A percentile compares a stretch with the other conserved stretches of the same genome.
These are phyloP conservation scores for Apamea epomidion DNA, from an alignment of 2,888 invertebrate species.

Conservation along the genomic window DNA sequence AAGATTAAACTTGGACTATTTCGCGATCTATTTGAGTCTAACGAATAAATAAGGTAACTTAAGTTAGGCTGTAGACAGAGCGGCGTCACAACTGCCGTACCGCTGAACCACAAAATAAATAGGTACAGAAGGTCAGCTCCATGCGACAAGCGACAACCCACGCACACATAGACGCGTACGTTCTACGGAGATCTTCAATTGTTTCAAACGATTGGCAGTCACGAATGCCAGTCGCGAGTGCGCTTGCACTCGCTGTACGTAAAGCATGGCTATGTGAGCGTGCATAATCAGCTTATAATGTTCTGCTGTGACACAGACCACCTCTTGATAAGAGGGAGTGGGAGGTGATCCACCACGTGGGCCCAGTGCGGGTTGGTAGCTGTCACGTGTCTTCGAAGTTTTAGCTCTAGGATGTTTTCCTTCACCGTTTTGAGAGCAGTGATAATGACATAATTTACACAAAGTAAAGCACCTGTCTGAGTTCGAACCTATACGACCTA, in stretches of 20 bases:
- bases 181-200: background rate
- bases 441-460: background rate
- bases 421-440: background rate
- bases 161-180: background rate
- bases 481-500: background rate
- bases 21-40: constrained; percentile 75
- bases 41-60: constrained; percentile 85
- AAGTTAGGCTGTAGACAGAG: constrained; percentile 68
- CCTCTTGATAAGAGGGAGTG: background rate
- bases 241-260: no score
- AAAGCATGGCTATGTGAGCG: background rate
- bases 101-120: background rate
- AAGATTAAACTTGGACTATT: constrained; percentile 69
- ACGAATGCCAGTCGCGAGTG: background rate
- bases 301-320: background rate
- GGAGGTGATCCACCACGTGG: background rate
- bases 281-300: background rate
- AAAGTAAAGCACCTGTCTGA: background rate
- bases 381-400: background rate
- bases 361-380: background rate
- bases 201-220: background rate
- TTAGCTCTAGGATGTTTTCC: background rate
- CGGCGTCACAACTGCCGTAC: constrained; percentile 17
- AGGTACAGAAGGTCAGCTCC: background rate
- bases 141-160: background rate